Percentiles rank a stretch among this genome's conserved stretches.
Conservation (phyloP, 2,113 vertebrate genomes). For the Leptodactylus fuscus region DNA sequence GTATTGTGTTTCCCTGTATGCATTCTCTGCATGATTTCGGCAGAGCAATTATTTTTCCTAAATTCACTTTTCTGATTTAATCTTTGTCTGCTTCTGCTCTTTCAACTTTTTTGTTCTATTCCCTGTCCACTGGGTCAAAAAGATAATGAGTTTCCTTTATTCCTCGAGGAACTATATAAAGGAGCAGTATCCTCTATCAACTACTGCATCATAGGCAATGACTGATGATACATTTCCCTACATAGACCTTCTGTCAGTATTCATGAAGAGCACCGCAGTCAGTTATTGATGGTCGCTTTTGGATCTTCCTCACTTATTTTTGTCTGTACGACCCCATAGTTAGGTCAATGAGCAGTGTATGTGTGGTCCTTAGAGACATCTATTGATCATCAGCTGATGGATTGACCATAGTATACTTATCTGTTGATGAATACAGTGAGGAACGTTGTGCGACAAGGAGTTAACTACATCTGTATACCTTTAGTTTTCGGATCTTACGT, state of each 20-base stretch:
- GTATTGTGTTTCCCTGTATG: constrained; percentile 7
- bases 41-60: constrained; percentile 20
- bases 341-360: not conserved
- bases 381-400: not conserved
- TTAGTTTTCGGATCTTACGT: too few species aligned
- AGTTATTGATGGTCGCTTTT: not conserved
- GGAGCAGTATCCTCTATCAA: not conserved
- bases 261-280: not conserved
- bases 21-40: constrained; percentile 5
- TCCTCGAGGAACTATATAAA: not conserved
- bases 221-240: not conserved
- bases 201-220: not conserved
- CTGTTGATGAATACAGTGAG: too few species aligned
- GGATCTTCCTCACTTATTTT: not conserved
- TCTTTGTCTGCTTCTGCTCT: constrained; percentile 21
- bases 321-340: not conserved
- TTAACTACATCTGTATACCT: not conserved
- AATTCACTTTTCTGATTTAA: constrained; percentile 14
- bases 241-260: constrained; percentile 3
- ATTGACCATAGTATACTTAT: too few species aligned
- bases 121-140: constrained; percentile 26
- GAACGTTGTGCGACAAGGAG: not conserved
- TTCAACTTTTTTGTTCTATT: constrained; percentile 13
- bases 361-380: not conserved
- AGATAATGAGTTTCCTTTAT: constrained; percentile 27